Base-by-base conservation (phyloP, 2,888 invertebrate species). In the Acronicta aceris region DNA sequence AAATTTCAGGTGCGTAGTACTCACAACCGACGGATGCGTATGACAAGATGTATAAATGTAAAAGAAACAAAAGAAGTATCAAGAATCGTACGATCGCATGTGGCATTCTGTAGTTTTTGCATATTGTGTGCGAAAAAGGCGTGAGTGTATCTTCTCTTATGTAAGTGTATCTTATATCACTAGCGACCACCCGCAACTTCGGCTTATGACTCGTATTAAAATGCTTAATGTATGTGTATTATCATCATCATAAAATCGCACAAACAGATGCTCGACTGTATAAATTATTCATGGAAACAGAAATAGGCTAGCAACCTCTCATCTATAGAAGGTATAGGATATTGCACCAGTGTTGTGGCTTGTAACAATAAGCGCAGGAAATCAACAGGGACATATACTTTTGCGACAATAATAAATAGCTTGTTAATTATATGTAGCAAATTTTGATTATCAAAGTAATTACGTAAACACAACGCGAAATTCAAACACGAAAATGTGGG, bases 391-490 rank as follows among this genome's bases (percentile, higher is more conserved):
- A 38, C 38, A 38, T 7, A n/a, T 7, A 13, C 38, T n/a, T n/a
- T 6, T 6, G 38, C 38, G 4, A 38, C 33, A 0, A 2, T 12
- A 33, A 33, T 33, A 33, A 33, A 12, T 33, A 33, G 12, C 12
- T 38, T n/a, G 1, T 0, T n/a, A 38, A 38, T 38, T n/a, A 1
- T 38, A 38, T 7, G 6, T n/a, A 38, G 38, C 5, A 4, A n/a
- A n/a, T 38, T 12, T 33, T 5, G 33, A 10, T 33, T 33, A 33
- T 12, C 10, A 38, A 13, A 5, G 13, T 43, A 51, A 64, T 48
- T 64, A 48, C 40, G 54, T 61, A 47, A 69, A 50, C 57, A 47
- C 4, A 59, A 56, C n/a, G 57, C 76, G 42, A 65, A 60, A 60
- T 58, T 45, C 55, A 50, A 61, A 57, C 5, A 45, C 46, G 42